These are phyloP conservation scores for Poeciliopsis infans DNA, from an alignment of 2,797 vertebrate genomes.

Conservation along the genomic window DNA sequence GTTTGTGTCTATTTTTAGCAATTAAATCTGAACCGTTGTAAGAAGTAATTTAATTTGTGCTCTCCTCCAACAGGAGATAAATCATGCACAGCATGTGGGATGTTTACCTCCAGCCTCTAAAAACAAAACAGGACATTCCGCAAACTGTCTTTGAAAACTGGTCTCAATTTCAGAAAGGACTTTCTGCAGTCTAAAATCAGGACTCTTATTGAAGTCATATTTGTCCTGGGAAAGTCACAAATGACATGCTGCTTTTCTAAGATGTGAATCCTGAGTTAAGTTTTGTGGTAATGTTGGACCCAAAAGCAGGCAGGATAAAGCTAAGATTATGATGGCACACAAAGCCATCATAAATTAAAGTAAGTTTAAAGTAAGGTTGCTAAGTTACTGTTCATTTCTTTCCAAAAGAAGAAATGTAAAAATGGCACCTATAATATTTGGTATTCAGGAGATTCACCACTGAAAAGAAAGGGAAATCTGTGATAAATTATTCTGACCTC, in stretches of 20 bases:
- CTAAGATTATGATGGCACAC: background rate
- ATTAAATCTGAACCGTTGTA: slow-evolving; percentile 5
- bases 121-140: slow-evolving; percentile 7
- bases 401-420: background rate
- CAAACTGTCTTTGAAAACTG: slow-evolving; percentile 13
- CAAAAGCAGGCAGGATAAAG: background rate
- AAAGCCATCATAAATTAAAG: background rate
- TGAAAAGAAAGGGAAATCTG: background rate
- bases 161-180: slow-evolving; percentile 30
- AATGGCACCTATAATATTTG: background rate
- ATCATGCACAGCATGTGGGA: background rate
- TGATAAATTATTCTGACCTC: slow-evolving; percentile 3
- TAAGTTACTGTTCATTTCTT: background rate
- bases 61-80: background rate
- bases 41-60: background rate
- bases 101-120: background rate
- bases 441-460: background rate
- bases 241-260: slow-evolving; percentile 12
- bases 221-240: slow-evolving; percentile 17
- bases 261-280: background rate
- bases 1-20: background rate
- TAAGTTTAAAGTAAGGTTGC: no score
- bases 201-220: slow-evolving; percentile 1
- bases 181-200: slow-evolving; percentile 16
- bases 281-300: background rate